Evolutionary conservation across 2,888 invertebrate genomes (phyloP).

Genomic region (Miltochrista miniata): DNA sequence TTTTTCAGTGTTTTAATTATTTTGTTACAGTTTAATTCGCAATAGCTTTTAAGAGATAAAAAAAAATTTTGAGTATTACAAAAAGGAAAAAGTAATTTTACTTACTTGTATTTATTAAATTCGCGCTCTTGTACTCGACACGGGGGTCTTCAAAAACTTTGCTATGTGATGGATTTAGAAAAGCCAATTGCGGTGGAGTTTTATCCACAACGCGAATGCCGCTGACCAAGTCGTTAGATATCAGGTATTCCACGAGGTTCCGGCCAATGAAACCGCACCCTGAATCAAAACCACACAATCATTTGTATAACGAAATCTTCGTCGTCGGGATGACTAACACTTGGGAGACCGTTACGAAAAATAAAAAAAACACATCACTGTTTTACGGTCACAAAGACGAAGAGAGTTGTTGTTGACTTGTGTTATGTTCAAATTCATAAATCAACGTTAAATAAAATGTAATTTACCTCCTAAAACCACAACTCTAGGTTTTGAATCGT

Average conservation of each 20-base stretch:
- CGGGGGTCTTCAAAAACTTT: slow-evolving; percentile 88
- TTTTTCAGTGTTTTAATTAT: no score
- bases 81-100: slow-evolving; percentile 14
- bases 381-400: not conserved
- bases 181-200: slow-evolving; percentile 96
- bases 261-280: slow-evolving; percentile 97
- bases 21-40: no score
- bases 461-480: slow-evolving; percentile 76
- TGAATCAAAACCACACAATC: slow-evolving; percentile 65
- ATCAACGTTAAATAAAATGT: not conserved
- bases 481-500: slow-evolving; percentile 76
- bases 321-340: slow-evolving; percentile 73
- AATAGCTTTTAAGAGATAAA: no score
- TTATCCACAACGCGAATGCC: slow-evolving; percentile 94
- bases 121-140: slow-evolving; percentile 95
- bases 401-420: no score
- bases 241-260: slow-evolving; percentile 91
- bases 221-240: slow-evolving; percentile 89
- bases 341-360: slow-evolving; percentile 63
- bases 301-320: slow-evolving; percentile 40
- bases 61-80: no score
- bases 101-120: slow-evolving; percentile 94
- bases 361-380: slow-evolving; percentile 36
- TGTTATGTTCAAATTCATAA: not conserved
- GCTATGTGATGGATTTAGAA: slow-evolving; percentile 90